Evolutionary conservation across 2,888 invertebrate species (phyloP).

Genomic region (Sphecodes monilicornis): DNA sequence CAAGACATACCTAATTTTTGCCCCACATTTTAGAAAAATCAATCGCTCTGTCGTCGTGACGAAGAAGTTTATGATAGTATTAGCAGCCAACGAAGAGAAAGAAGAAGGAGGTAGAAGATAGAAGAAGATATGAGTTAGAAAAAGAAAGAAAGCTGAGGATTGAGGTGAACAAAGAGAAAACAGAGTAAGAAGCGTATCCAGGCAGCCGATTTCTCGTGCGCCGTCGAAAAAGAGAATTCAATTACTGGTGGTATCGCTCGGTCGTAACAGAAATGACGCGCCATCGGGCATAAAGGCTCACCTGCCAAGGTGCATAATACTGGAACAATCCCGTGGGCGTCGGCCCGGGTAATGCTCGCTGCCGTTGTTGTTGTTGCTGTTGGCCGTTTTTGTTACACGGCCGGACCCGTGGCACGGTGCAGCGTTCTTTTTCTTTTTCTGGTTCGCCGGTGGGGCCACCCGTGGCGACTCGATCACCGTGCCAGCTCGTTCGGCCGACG

Average conservation of each 20-base stretch:
- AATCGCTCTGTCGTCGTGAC: too few species aligned
- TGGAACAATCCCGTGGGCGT: conserved; percentile 78
- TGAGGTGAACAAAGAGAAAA: not conserved
- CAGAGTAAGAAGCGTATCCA: conserved; percentile 27
- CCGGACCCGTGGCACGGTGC: conserved; percentile 15
- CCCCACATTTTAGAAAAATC: too few species aligned
- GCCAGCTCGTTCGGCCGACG: conserved; percentile 64
- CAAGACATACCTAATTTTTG: too few species aligned
- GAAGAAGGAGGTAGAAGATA: not conserved
- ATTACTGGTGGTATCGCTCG: conserved; percentile 64
- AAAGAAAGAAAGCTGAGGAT: not conserved
- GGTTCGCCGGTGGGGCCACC: conserved; percentile 62
- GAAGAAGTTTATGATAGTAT: too few species aligned
- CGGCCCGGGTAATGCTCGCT: conserved; percentile 67
- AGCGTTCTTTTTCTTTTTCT: conserved; percentile 54
- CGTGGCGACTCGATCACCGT: conserved; percentile 73
- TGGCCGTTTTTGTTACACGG: conserved; percentile 37
- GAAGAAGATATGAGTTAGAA: not conserved
- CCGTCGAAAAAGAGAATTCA: conserved; percentile 64
- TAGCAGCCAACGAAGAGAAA: too few species aligned
- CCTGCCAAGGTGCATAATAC: conserved; percentile 75
- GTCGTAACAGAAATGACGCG: conserved; percentile 69
- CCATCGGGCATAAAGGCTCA: conserved; percentile 74
- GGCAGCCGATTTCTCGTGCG: conserved; percentile 58
- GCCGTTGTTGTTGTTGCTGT: conserved; percentile 60